Base-by-base conservation (phyloP, 1,140 invertebrate genomes). In the Oreohelix idahoensis region DNA sequence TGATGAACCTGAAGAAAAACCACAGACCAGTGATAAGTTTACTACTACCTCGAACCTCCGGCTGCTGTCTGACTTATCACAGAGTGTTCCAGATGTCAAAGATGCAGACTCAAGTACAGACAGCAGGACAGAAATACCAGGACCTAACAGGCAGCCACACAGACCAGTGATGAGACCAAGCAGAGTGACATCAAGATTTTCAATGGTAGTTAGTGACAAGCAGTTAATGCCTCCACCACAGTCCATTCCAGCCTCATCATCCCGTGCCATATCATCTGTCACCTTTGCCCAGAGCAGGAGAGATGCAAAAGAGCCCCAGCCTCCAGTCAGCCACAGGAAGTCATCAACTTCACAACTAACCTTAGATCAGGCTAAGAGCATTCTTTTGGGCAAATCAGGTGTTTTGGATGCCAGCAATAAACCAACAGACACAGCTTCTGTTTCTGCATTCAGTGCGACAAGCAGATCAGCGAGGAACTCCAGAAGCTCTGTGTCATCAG, bases 291-390 rank as follows among this genome's bases (percentile, higher is more conserved):
- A n/a, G 11, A 4, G 49, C 26, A 20, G 29, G 29, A 17, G 29
- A 66, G 63, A 66, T 66, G 8, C 63, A 66, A 66, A 17, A 35
- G 63, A 32, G 29, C 20, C 29, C 11, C n/a, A 35, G 17, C 8
- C 29, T 66, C 20, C 29, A 66, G n/a, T 23, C 29, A 32, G 35
- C n/a, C 38, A 58, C 23, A 45, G 49, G 35, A 83, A 69, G 84
- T n/a, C 81, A 29, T 83, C 85, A 15, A 75, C 84, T 32, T 79
- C 86, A 38, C 88, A 90, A 66, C 39, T 90, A 78, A 89, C 87
- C 5, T 63, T 90, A n/a, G 87, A 88, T 53, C 87, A 89, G 73
- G 89, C 89, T 51, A 90, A 90, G 80, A 86, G 87, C 69, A 90
- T 90, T 79, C 84, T 90, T 10, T 63, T 87, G 29, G 89, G 89